Conservation (phyloP, 2,113 vertebrate species). For the human (Homo sapiens) region DNA sequence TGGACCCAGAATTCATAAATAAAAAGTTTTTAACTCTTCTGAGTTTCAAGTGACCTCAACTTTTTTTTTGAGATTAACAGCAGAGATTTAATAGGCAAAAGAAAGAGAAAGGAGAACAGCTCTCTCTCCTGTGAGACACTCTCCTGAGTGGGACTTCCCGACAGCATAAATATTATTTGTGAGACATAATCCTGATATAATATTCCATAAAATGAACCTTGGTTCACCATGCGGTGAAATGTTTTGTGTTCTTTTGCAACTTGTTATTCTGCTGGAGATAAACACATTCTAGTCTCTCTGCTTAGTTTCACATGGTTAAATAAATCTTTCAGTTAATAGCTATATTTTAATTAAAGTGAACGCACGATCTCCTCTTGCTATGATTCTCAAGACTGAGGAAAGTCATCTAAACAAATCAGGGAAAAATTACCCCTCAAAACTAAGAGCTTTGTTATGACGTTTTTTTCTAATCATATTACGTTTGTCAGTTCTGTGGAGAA, state of each 20-base stretch:
- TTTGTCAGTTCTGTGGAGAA: neutral
- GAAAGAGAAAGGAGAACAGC: too few relatives aligned
- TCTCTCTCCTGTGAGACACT: too few relatives aligned
- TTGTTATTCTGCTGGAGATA: constrained; percentile 27
- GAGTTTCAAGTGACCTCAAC: neutral
- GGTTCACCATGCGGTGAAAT: neutral
- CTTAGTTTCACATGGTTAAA: constrained; percentile 51
- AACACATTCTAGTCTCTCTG: neutral
- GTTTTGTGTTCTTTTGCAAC: neutral
- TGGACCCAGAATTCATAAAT: neutral
- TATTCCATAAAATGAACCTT: neutral
- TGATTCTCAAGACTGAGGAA: neutral
- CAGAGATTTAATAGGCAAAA: too few relatives aligned
- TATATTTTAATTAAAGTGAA: constrained; percentile 63
- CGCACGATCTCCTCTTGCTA: neutral
- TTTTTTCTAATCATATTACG: neutral
- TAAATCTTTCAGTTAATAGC: constrained; percentile 12
- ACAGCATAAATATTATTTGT: neutral
- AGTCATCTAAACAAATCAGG: neutral
- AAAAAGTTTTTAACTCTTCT: neutral
- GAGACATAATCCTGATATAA: neutral
- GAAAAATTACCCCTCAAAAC: neutral
- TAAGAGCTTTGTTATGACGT: neutral
- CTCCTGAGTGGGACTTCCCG: too few relatives aligned
- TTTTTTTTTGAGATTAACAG: neutral